phyloP scores from a whole-genome alignment of 2,113 vertebrate species.

The Rhinogobius similis region DNA sequence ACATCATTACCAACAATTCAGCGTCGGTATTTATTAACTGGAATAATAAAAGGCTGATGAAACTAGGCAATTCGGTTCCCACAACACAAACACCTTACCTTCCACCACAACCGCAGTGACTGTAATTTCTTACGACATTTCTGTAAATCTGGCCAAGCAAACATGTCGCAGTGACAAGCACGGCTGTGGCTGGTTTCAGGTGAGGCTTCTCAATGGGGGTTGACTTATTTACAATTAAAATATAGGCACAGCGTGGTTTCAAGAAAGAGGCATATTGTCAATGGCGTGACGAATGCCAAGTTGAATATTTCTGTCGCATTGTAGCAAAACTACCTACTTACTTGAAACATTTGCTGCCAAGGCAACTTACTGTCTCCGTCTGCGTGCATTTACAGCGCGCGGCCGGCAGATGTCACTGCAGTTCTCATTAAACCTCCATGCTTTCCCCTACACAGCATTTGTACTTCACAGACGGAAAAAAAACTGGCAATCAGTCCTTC shows the following conservation, averaged over 20 bases:
- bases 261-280: background rate
- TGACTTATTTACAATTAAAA: background rate
- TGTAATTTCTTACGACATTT: constrained; percentile 27
- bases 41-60: background rate
- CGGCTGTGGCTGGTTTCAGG: constrained; percentile 18
- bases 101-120: constrained; percentile 41
- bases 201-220: constrained; percentile 1
- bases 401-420: constrained; percentile 32
- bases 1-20: too few relatives aligned
- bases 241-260: background rate
- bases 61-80: background rate
- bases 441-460: too few relatives aligned
- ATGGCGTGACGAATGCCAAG: background rate
- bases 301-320: background rate
- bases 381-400: background rate
- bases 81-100: constrained; percentile 39
- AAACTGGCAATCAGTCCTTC: background rate
- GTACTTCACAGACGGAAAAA: too few relatives aligned
- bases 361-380: background rate
- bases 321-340: too few relatives aligned
- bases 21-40: background rate
- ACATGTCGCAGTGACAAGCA: constrained; percentile 32
- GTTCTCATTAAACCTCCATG: background rate
- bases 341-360: background rate
- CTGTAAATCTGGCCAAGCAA: constrained; percentile 53